Evolutionary conservation across 2,888 invertebrate species (phyloP), one percentile per base, ranked within the genome.

Genomic region (Rhabditoides inermis): DNA sequence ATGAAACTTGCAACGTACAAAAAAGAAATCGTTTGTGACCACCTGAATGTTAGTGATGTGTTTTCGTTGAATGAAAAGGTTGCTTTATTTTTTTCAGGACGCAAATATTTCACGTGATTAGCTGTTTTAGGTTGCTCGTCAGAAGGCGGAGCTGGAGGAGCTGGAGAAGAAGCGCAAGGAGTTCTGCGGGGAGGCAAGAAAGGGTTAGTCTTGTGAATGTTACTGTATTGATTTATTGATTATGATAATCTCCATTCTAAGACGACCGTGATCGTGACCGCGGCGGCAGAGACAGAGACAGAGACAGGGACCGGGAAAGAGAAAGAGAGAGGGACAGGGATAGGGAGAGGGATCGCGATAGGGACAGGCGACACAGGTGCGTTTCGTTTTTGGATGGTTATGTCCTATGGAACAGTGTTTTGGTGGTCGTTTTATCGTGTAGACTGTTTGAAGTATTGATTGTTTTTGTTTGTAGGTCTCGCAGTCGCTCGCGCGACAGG

Each of bases 91-190:
- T n/a, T n/a, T n/a, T n/a, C n/a, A n/a, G n/a, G n/a, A n/a, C n/a
- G n/a, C n/a, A n/a, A n/a, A n/a, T n/a, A n/a, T n/a, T n/a, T n/a
- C n/a, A n/a, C n/a, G n/a, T n/a, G n/a, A n/a, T n/a, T n/a, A n/a
- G n/a, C n/a, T n/a, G n/a, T n/a, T n/a, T n/a, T 18, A 39, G 40
- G 79, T 90, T 0, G 85, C 84, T 18, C 82, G 89, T 64, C 83
- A 86, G 61, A 86, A 85, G 51, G 82, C 82, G 44, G 83, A 84
- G 63, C 85, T 86, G 2, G 85, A 85, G 60, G 85, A 85, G 68
- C 81, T 83, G 68, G 82, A 74, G 48, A 71, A 84, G 61, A 83
- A 84, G 53, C 82, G 84, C 28, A 77, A 82, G 49, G 80, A 79
- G 20, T 82, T 83, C 56, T 56, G 79, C 25, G 77, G 77, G 54